phyloP scores from a whole-genome alignment of 1,140 invertebrate genomes.

The Ceratitis capitata region DNA sequence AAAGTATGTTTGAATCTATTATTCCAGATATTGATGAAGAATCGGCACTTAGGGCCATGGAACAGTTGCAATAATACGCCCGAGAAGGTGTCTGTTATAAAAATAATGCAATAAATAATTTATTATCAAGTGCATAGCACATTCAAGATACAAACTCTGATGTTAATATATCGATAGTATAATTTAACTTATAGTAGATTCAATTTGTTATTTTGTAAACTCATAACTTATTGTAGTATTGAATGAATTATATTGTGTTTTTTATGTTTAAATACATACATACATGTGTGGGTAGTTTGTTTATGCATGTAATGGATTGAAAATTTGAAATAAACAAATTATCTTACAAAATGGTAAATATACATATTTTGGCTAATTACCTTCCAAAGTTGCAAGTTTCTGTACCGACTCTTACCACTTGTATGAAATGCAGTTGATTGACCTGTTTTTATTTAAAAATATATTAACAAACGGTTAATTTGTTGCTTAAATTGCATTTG shows the following conservation, averaged over 20 bases:
- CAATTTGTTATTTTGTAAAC: background rate
- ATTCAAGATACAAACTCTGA: too few relatives aligned
- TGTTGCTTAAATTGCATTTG: background rate
- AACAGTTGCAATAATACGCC: slow-evolving; percentile 3
- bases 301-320: slow-evolving; percentile 17
- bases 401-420: too few relatives aligned
- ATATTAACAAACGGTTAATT: too few relatives aligned
- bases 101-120: background rate
- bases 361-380: too few relatives aligned
- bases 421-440: too few relatives aligned
- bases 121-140: background rate
- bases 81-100: background rate
- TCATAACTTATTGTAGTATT: background rate
- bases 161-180: too few relatives aligned
- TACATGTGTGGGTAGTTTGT: background rate
- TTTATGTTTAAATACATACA: slow-evolving; percentile 20
- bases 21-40: slow-evolving; percentile 44
- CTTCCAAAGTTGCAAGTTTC: too few relatives aligned
- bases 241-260: background rate
- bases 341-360: too few relatives aligned
- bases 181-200: too few relatives aligned
- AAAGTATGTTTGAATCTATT: slow-evolving; percentile 44
- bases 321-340: background rate
- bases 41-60: slow-evolving; percentile 46
- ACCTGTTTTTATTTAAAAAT: too few relatives aligned